Evolutionary conservation across 2,797 vertebrate genomes (phyloP).

Genomic region (Silurus lanzhouensis): DNA sequence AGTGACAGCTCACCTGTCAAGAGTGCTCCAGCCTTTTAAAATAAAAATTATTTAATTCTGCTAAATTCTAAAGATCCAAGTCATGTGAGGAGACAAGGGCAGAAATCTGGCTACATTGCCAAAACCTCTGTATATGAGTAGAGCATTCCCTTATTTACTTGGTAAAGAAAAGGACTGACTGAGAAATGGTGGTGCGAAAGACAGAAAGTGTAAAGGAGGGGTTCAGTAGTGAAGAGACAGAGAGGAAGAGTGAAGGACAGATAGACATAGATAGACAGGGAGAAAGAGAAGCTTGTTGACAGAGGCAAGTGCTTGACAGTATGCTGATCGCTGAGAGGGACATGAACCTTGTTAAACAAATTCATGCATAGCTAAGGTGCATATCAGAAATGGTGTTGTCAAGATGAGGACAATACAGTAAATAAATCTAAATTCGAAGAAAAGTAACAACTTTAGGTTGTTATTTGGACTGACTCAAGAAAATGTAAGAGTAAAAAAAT

Average conservation of each 20-base stretch:
- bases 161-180: constrained; percentile 64
- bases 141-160: constrained; percentile 65
- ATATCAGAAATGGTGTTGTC: constrained; percentile 41
- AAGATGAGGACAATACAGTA: constrained; percentile 13
- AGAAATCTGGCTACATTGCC: constrained; percentile 80
- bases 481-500: neutral
- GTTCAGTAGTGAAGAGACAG: constrained; percentile 4
- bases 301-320: constrained; percentile 81
- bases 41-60: constrained; percentile 86
- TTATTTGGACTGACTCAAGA: constrained; percentile 2
- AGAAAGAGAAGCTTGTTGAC: constrained; percentile 68
- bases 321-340: constrained; percentile 82
- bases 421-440: neutral
- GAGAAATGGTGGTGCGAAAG: constrained; percentile 24
- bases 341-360: constrained; percentile 83
- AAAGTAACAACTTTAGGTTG: constrained; percentile 2
- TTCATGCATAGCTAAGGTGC: constrained; percentile 55
- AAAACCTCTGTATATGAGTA: constrained; percentile 61
- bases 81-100: constrained; percentile 75
- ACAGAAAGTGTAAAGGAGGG: constrained; percentile 20
- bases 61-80: constrained; percentile 83
- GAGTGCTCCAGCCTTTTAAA: constrained; percentile 80
- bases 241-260: constrained; percentile 34
- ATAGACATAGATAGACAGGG: constrained; percentile 30
- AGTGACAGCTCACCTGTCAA: constrained; percentile 91